phyloP scores from a whole-genome alignment of 2,113 vertebrate species.

The Chaetorhynchus papuensis region DNA sequence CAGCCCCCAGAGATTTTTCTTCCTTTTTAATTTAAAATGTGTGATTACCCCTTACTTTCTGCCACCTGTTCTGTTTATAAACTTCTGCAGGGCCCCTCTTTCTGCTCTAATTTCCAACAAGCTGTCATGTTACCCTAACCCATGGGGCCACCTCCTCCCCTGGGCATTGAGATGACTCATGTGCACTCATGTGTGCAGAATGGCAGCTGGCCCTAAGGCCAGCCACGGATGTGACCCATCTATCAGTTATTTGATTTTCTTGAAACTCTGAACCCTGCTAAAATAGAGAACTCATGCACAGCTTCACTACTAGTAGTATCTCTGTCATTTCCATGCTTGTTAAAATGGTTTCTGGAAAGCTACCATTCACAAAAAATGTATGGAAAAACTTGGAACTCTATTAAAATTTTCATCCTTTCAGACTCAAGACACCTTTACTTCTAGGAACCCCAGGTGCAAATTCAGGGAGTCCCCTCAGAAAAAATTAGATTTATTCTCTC shows the following conservation, averaged over 20 bases:
- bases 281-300: not conserved
- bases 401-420: not conserved
- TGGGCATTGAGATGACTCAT: not conserved
- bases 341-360: not conserved
- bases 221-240: not conserved
- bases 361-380: not conserved
- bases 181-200: conserved; percentile 1
- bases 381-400: not conserved
- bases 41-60: conserved; percentile 8
- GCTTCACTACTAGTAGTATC: not conserved
- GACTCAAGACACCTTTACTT: not conserved
- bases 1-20: not conserved
- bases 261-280: not conserved
- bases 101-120: conserved; percentile 4
- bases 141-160: not conserved
- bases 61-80: conserved; percentile 10
- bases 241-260: not conserved
- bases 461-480: not conserved
- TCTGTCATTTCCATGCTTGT: not conserved
- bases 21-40: conserved; percentile 16
- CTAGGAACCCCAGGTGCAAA: not conserved
- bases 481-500: not conserved
- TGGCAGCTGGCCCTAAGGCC: conserved; percentile 25
- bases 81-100: not conserved
- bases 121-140: not conserved